Conservation (phyloP, 2,797 vertebrate genomes). For the Gymnodraco acuticeps region DNA sequence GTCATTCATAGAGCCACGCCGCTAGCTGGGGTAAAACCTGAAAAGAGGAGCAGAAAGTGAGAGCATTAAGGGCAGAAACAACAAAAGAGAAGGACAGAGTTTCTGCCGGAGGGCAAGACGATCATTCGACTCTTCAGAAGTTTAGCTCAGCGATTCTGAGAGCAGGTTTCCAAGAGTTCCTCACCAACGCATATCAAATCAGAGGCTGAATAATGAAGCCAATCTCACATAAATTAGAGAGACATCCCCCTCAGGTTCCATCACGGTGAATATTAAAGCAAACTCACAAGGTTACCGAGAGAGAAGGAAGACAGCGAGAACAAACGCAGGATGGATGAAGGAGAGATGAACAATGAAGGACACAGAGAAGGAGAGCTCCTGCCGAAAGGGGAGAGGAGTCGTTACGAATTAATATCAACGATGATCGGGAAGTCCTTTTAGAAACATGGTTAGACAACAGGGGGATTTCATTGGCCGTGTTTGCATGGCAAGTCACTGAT, state of each 20-base stretch:
- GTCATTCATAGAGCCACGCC: neutral
- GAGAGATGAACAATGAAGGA: slow-evolving; percentile 48
- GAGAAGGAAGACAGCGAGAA: slow-evolving; percentile 41
- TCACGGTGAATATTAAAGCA: slow-evolving; percentile 81
- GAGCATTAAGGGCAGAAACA: slow-evolving; percentile 9
- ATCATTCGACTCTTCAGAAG: slow-evolving; percentile 64
- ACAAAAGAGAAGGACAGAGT: slow-evolving; percentile 37
- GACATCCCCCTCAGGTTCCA: slow-evolving; percentile 76
- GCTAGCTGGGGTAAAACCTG: neutral
- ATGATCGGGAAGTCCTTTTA: slow-evolving; percentile 65
- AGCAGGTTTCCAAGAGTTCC: slow-evolving; percentile 50
- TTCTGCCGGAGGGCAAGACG: slow-evolving; percentile 21
- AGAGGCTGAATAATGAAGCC: slow-evolving; percentile 78
- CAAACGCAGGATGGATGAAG: slow-evolving; percentile 47
- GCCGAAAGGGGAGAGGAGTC: slow-evolving; percentile 43
- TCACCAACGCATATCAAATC: slow-evolving; percentile 75
- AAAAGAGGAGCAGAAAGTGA: slow-evolving; percentile 9
- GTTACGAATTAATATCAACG: slow-evolving; percentile 60
- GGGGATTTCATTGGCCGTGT: slow-evolving; percentile 55
- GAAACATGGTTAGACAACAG: slow-evolving; percentile 51
- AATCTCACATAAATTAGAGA: slow-evolving; percentile 79
- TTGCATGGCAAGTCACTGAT: slow-evolving; percentile 2
- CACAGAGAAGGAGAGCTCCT: slow-evolving; percentile 53
- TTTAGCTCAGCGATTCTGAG: slow-evolving; percentile 23
- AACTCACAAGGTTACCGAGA: slow-evolving; percentile 72